Conservation (phyloP, 2,888 invertebrate species). For the Muschampia plurimacula region DNA sequence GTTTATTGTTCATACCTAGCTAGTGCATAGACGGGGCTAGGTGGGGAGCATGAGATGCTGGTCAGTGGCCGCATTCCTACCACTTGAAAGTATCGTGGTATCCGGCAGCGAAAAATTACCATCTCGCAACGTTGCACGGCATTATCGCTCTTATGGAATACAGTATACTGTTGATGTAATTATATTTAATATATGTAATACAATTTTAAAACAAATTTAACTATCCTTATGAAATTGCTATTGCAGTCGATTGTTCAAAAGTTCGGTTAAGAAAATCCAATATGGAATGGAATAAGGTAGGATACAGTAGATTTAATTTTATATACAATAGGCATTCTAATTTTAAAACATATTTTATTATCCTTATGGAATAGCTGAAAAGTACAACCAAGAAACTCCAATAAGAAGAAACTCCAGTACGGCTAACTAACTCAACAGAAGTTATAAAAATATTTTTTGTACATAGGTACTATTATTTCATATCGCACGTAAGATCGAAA, state of each 20-base stretch:
- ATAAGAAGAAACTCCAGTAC: too few species aligned
- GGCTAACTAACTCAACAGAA: neutral
- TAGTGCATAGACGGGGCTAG: slow-evolving; percentile 58
- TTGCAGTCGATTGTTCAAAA: too few species aligned
- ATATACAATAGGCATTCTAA: neutral
- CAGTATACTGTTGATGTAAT: slow-evolving; percentile 31
- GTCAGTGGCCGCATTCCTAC: slow-evolving; percentile 82
- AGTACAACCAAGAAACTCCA: too few species aligned
- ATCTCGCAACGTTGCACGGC: slow-evolving; percentile 54
- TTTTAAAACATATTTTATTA: neutral
- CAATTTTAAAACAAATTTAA: neutral
- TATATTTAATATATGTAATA: neutral
- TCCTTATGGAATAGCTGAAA: neutral
- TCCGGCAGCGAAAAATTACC: slow-evolving; percentile 82
- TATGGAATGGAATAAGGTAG: too few species aligned
- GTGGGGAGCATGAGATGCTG: slow-evolving; percentile 69
- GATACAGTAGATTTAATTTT: too few species aligned
- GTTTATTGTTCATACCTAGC: slow-evolving; percentile 9
- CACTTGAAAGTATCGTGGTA: slow-evolving; percentile 82
- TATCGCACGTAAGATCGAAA: neutral
- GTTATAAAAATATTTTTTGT: neutral
- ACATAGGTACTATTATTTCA: neutral
- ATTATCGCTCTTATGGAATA: slow-evolving; percentile 56
- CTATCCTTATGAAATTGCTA: neutral
- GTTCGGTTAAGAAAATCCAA: too few species aligned